These are phyloP conservation scores for Diprion similis DNA, from an alignment of 1,140 invertebrate genomes.

Conservation along the genomic window DNA sequence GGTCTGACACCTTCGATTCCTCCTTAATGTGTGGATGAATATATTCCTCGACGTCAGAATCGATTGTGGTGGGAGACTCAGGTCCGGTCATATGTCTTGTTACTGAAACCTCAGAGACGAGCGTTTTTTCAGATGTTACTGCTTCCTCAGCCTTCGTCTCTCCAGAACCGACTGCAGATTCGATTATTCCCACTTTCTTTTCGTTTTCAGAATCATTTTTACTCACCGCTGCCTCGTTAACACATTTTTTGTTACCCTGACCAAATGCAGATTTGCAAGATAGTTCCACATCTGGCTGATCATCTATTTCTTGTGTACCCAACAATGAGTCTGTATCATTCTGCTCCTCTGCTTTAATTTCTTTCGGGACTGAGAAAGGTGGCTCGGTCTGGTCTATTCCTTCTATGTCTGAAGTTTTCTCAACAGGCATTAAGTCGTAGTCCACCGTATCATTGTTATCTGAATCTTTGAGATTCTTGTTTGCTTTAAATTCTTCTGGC, in stretches of 20 bases:
- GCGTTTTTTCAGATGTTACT: too few relatives aligned
- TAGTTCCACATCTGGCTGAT: background rate
- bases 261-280: background rate
- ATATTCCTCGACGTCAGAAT: conserved; percentile 20
- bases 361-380: background rate
- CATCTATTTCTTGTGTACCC: background rate
- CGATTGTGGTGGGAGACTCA: background rate
- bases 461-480: conserved; percentile 1
- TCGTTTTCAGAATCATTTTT: background rate
- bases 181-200: too few relatives aligned
- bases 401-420: conserved; percentile 23
- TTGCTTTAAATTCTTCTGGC: background rate
- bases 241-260: background rate
- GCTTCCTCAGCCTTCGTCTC: too few relatives aligned
- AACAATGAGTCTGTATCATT: conserved; percentile 16
- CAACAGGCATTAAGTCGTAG: conserved; percentile 14
- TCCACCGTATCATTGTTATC: background rate
- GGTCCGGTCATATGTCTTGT: background rate
- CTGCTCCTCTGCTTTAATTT: conserved; percentile 10
- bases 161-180: too few relatives aligned
- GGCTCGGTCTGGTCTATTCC: conserved; percentile 16
- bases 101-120: too few relatives aligned
- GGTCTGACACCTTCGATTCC: conserved; percentile 17
- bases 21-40: background rate
- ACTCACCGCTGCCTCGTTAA: background rate